These are phyloP conservation scores for Sebastes schlegelii DNA, from an alignment of 2,113 vertebrate species.

Conservation along the genomic window DNA sequence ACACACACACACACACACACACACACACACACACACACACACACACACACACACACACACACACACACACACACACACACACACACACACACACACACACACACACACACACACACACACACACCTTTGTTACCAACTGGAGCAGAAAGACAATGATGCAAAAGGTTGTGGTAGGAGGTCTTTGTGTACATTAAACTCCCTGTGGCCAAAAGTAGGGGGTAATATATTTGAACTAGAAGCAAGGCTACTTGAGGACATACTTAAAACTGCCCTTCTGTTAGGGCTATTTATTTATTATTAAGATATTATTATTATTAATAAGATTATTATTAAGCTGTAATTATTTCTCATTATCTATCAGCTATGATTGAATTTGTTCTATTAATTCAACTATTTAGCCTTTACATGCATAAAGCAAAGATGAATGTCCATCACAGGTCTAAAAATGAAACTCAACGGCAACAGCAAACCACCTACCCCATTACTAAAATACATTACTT, in stretches of 20 bases:
- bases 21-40: slow-evolving; percentile 6
- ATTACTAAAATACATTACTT: neutral
- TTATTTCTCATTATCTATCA: neutral
- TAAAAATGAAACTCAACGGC: neutral
- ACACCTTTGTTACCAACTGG: slow-evolving; percentile 64
- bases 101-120: slow-evolving; percentile 32
- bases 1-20: slow-evolving; percentile 36
- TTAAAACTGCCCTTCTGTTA: neutral
- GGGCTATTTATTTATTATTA: neutral
- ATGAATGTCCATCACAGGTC: neutral
- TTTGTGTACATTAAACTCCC: slow-evolving; percentile 59
- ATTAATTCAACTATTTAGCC: neutral
- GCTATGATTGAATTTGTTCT: neutral
- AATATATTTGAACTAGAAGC: neutral
- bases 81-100: slow-evolving; percentile 23
- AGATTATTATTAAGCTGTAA: no score
- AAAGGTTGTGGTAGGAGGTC: slow-evolving; percentile 43
- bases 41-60: slow-evolving; percentile 32
- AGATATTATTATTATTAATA: no score
- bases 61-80: slow-evolving; percentile 18
- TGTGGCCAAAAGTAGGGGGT: slow-evolving; percentile 30
- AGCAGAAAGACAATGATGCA: slow-evolving; percentile 72
- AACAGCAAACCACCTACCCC: neutral
- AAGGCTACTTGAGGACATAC: neutral
- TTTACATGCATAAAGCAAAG: neutral